These are phyloP conservation scores for Helleia helle DNA, from an alignment of 2,888 invertebrate genomes.

Conservation along the genomic window DNA sequence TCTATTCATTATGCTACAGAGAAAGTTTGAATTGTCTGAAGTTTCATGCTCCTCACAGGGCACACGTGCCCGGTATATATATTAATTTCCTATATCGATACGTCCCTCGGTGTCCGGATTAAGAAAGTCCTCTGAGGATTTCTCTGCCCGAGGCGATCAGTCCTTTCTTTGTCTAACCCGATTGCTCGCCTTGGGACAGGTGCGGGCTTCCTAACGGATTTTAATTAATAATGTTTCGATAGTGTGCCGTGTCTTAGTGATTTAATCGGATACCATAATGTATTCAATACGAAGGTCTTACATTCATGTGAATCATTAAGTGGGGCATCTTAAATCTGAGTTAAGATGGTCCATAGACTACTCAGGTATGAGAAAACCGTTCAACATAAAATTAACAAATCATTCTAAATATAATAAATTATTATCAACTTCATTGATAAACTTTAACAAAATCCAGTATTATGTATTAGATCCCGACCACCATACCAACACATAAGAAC, in stretches of 20 bases:
- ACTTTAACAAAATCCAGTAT: too few relatives aligned
- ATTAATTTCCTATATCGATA: slow-evolving; percentile 50
- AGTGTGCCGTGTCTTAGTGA: slow-evolving; percentile 38
- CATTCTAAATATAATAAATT: too few relatives aligned
- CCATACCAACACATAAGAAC: too few relatives aligned
- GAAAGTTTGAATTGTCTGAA: too few relatives aligned
- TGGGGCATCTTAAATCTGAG: neutral
- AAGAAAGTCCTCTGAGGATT: slow-evolving; percentile 43
- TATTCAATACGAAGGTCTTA: slow-evolving; percentile 17
- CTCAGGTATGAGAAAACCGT: too few relatives aligned
- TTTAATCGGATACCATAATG: slow-evolving; percentile 28
- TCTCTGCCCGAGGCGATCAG: slow-evolving; percentile 49
- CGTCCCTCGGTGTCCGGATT: slow-evolving; percentile 48
- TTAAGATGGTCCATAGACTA: neutral
- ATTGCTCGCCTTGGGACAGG: slow-evolving; percentile 58
- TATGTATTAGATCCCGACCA: too few relatives aligned
- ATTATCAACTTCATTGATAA: too few relatives aligned
- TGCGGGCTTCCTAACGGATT: slow-evolving; percentile 56
- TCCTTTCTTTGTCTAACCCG: slow-evolving; percentile 47
- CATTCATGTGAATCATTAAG: slow-evolving; percentile 5
- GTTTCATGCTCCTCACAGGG: slow-evolving; percentile 21
- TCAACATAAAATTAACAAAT: too few relatives aligned
- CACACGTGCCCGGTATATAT: slow-evolving; percentile 18
- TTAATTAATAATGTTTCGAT: slow-evolving; percentile 70
- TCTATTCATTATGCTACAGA: too few relatives aligned